phyloP scores from a whole-genome alignment of 2,113 vertebrate species.

The Istiophorus platypterus region DNA sequence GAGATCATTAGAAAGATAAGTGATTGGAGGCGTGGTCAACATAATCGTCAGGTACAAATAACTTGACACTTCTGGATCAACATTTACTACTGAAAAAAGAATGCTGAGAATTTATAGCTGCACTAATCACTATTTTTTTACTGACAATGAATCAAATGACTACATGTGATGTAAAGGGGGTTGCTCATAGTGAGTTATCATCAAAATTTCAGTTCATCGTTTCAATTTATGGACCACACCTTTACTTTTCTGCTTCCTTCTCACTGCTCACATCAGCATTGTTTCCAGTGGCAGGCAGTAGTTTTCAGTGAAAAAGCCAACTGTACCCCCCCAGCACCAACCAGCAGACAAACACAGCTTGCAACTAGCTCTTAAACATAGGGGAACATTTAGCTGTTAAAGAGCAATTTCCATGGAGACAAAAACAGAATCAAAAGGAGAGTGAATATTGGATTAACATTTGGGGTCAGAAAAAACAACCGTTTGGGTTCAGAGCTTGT shows the following conservation, averaged over 20 bases:
- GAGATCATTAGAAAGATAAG: constrained; percentile 54
- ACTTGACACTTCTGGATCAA: neutral
- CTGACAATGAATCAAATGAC: neutral
- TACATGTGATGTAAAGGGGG: neutral
- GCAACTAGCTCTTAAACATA: neutral
- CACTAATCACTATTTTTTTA: neutral
- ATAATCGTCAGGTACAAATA: neutral
- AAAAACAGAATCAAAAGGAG: neutral
- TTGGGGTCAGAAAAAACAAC: neutral
- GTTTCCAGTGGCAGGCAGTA: neutral
- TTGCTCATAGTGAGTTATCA: neutral
- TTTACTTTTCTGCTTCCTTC: neutral
- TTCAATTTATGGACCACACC: neutral
- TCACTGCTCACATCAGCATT: neutral
- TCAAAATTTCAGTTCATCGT: neutral
- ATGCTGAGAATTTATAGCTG: no score
- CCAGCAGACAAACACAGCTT: neutral
- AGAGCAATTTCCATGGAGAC: neutral
- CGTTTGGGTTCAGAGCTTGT: neutral
- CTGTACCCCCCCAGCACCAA: neutral
- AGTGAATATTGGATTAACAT: neutral
- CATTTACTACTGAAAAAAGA: neutral
- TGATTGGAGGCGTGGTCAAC: constrained; percentile 24
- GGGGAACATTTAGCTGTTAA: neutral
- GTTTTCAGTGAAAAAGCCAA: neutral